phyloP scores from a whole-genome alignment of 2,888 invertebrate genomes.

The Tiliacea citrago region DNA sequence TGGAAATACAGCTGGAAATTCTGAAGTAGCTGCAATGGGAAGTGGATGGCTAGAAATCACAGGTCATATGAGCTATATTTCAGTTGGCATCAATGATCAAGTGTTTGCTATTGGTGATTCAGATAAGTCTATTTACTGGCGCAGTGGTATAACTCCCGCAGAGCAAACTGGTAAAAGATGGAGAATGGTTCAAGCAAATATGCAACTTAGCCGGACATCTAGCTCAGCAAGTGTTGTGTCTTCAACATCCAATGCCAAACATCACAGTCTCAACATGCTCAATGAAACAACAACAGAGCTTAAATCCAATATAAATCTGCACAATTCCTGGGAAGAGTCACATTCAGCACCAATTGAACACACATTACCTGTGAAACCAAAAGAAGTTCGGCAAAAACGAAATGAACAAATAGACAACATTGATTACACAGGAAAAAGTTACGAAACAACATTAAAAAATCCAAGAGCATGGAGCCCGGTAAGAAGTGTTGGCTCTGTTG shows the following conservation, averaged over 20 bases:
- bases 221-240: conserved; percentile 94
- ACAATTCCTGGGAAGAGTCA: conserved; percentile 93
- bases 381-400: conserved; percentile 79
- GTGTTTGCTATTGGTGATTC: conserved; percentile 96
- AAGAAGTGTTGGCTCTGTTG: conserved; percentile 96
- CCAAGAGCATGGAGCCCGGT: conserved; percentile 97
- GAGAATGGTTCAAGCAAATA: conserved; percentile 94
- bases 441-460: conserved; percentile 94
- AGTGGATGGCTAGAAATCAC: conserved; percentile 97
- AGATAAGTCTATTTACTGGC: conserved; percentile 95
- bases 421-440: conserved; percentile 92
- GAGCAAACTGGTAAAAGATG: conserved; percentile 97
- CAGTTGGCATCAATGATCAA: conserved; percentile 97
- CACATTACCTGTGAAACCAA: conserved; percentile 91
- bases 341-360: conserved; percentile 94
- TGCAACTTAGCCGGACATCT: conserved; percentile 95
- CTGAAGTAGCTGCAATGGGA: conserved; percentile 94
- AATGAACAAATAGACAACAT: conserved; percentile 83
- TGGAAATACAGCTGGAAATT: conserved; percentile 93
- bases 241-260: conserved; percentile 91
- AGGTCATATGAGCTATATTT: conserved; percentile 95
- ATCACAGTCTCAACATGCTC: conserved; percentile 92
- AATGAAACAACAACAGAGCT: conserved; percentile 83
- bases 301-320: conserved; percentile 89
- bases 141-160: conserved; percentile 93